Conservation (phyloP, 2,888 invertebrate species). For the Scaptomyza reducta region DNA sequence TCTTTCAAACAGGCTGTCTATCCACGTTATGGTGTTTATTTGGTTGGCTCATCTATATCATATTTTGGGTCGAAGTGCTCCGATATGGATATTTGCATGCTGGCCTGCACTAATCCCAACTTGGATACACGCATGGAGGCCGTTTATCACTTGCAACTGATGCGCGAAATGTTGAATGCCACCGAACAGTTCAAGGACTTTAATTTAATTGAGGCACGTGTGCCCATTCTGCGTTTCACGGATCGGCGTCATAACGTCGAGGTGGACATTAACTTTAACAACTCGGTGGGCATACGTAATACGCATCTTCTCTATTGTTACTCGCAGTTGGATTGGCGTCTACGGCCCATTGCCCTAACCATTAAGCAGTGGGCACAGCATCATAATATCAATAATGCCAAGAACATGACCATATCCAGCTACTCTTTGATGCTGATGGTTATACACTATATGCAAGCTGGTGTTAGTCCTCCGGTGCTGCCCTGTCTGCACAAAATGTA, state of each 20-base stretch:
- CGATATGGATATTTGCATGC: slow-evolving; percentile 98
- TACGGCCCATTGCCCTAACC: slow-evolving; percentile 94
- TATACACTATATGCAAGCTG: slow-evolving; percentile 97
- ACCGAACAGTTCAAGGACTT: slow-evolving; percentile 83
- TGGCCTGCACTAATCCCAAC: slow-evolving; percentile 85
- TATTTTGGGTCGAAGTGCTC: slow-evolving; percentile 96
- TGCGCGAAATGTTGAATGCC: slow-evolving; percentile 79
- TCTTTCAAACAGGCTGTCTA: slow-evolving; percentile 70
- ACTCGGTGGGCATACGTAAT: slow-evolving; percentile 97
- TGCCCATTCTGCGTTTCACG: slow-evolving; percentile 96
- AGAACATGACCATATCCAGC: slow-evolving; percentile 97
- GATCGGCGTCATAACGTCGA: slow-evolving; percentile 92
- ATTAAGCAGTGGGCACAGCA: slow-evolving; percentile 98
- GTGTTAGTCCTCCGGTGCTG: slow-evolving; percentile 90
- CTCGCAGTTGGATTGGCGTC: slow-evolving; percentile 96
- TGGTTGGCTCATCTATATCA: slow-evolving; percentile 98
- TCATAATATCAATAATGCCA: slow-evolving; percentile 98
- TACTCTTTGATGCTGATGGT: slow-evolving; percentile 98
- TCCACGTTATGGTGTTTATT: slow-evolving; percentile 92
- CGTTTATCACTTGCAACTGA: slow-evolving; percentile 79
- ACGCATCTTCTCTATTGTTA: slow-evolving; percentile 97
- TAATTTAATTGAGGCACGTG: slow-evolving; percentile 95
- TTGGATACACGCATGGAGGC: slow-evolving; percentile 91
- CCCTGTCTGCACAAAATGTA: slow-evolving; percentile 91
- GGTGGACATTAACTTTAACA: slow-evolving; percentile 98